Evolutionary conservation across 35 echinoderm and acorn worm species (phyloP), one percentile per base, ranked within the genome.

Genomic region (Strongylocentrotus purpuratus): DNA sequence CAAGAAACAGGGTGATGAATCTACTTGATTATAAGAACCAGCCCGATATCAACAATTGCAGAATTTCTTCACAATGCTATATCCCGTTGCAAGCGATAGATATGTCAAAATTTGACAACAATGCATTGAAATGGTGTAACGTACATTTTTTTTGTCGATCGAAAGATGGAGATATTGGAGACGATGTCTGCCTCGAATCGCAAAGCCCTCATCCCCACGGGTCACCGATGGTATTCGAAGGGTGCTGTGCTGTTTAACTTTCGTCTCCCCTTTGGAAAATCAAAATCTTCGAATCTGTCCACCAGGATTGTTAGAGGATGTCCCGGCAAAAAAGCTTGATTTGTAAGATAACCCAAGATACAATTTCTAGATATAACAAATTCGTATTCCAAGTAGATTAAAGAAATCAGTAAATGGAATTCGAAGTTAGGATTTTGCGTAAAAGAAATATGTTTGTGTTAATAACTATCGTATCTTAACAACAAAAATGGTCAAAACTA

Each of bases 241-340:
- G 46, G 45, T 58, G 91, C 91, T 93, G 91, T 93, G 91, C 91
- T 58, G 45, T 31, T 93, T 58, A n/a, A 31, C 48, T 32, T 47
- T 93, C 91, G 31, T 93, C 91, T 32, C 91, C 91, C 91, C 91
- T 93, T 93, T 58, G 91, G 91, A 93, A 58, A 93, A 93, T 58
- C 65, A 78, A n/a, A 78, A 78, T 55, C 65, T n/a, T 78, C 65
- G 25, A 78, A 28, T 78, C 50, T 55, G 1, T 55, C 50, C 50
- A 55, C 50, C 10, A 55, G 50, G 50, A 55, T 55, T 14, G 35
- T 14, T 10, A 55, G 50, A 55, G 50, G 50, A 55, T 9, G 50
- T 11, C 50, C 50, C 50, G 11, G 50, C 50, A 15, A 55, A 55
- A 10, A 15, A 15, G 7, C 35, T 41, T 41, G 35, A 41, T 0